Evolutionary conservation across 2,888 invertebrate genomes (phyloP).

Genomic region (Leptinotarsa rubiginosa): DNA sequence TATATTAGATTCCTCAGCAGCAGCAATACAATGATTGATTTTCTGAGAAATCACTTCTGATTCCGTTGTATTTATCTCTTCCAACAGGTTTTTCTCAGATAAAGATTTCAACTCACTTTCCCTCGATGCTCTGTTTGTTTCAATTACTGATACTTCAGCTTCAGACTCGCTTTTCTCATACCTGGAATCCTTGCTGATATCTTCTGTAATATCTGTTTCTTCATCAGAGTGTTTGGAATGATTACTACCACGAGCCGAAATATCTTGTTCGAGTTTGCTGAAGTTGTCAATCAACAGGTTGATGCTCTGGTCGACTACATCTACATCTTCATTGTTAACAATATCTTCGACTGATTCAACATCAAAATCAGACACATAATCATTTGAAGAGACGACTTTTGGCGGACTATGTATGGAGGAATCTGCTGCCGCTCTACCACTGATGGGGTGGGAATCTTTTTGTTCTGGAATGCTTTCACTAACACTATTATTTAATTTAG

Average conservation of each 20-base stretch:
- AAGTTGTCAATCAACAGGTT: constrained; percentile 55
- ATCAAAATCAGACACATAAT: constrained; percentile 55
- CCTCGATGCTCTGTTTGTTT: constrained; percentile 31
- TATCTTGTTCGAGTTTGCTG: constrained; percentile 55
- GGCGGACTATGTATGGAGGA: background rate
- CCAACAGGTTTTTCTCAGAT: background rate
- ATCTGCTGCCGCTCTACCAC: background rate
- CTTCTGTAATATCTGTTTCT: constrained; percentile 19
- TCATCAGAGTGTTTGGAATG: constrained; percentile 35
- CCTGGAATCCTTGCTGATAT: constrained; percentile 19
- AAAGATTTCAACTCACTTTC: constrained; percentile 7
- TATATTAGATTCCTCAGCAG: background rate
- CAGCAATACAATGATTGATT: background rate
- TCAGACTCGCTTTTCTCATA: constrained; percentile 38
- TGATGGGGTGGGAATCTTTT: background rate
- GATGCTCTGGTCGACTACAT: constrained; percentile 48
- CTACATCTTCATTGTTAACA: constrained; percentile 36
- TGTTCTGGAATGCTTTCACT: constrained; percentile 40
- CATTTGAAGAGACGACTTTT: constrained; percentile 29
- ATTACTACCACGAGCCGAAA: constrained; percentile 49
- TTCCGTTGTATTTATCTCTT: background rate
- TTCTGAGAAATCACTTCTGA: background rate
- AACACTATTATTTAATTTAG: constrained; percentile 29
- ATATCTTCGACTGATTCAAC: constrained; percentile 44
- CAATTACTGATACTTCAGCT: constrained; percentile 40